phyloP scores from a whole-genome alignment of 2,797 vertebrate genomes.

The Oceanodroma leucorhoa region DNA sequence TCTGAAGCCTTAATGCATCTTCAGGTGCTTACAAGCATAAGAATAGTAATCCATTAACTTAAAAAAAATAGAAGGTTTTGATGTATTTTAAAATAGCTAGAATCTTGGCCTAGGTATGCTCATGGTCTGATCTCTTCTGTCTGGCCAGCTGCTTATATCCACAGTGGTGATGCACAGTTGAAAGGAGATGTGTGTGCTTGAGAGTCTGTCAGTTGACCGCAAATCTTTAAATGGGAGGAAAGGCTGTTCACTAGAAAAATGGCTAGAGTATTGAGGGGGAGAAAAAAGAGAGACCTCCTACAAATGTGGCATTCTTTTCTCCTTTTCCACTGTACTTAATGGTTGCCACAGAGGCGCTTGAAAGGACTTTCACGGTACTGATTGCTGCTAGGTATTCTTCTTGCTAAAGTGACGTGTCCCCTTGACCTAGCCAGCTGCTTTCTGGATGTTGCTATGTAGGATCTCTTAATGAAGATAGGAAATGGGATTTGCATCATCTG shows the following conservation, averaged over 20 bases:
- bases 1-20: background rate
- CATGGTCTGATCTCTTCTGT: too few species aligned
- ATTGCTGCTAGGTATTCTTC: background rate
- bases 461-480: background rate
- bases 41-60: background rate
- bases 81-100: background rate
- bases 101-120: too few species aligned
- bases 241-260: background rate
- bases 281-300: accelerated
- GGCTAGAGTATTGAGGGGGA: background rate
- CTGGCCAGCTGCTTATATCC: background rate
- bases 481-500: background rate
- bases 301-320: background rate
- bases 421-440: background rate
- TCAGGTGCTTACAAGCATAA: accelerated
- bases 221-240: background rate
- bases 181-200: too few species aligned
- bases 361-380: background rate
- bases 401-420: background rate
- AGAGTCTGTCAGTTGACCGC: background rate
- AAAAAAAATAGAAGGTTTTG: background rate
- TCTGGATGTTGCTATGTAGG: background rate
- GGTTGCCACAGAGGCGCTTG: background rate
- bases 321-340: background rate
- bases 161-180: background rate